Percentiles rank a stretch among this genome's conserved stretches.
phyloP scores from a whole-genome alignment of 2,888 invertebrate genomes.

The Patella caerulea region DNA sequence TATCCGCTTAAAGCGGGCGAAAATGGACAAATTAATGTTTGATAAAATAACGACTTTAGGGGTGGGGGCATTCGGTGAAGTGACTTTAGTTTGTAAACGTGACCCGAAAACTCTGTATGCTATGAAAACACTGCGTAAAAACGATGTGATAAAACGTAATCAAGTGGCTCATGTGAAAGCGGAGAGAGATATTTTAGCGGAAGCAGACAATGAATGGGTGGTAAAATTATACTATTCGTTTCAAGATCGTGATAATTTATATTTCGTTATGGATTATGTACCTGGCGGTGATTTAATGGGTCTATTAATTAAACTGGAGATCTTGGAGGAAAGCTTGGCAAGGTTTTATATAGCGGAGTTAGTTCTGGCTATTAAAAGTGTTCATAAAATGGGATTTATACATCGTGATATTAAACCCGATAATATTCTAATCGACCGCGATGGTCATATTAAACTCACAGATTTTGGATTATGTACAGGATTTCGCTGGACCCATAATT shows the following conservation, averaged over 20 bases:
- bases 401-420: slow-evolving; percentile 96
- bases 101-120: slow-evolving; percentile 97
- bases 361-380: slow-evolving; percentile 98
- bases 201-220: slow-evolving; percentile 99
- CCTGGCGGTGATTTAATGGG: slow-evolving; percentile 99
- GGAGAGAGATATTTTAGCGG: slow-evolving; percentile 97
- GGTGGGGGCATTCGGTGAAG: slow-evolving; percentile 94
- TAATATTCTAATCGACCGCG: slow-evolving; percentile 96
- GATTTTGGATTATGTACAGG: slow-evolving; percentile 99
- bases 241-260: slow-evolving; percentile 96
- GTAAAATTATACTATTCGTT: slow-evolving; percentile 99
- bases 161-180: slow-evolving; percentile 99
- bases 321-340: slow-evolving; percentile 82
- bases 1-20: slow-evolving; percentile 94
- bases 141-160: slow-evolving; percentile 95
- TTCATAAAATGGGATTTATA: slow-evolving; percentile 99
- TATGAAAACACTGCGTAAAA: slow-evolving; percentile 97
- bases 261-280: slow-evolving; percentile 99
- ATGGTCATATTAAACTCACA: slow-evolving; percentile 98
- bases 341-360: slow-evolving; percentile 84
- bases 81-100: slow-evolving; percentile 86
- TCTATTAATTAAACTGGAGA: slow-evolving; percentile 93
- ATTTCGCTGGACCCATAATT: slow-evolving; percentile 99
- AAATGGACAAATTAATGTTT: slow-evolving; percentile 99
- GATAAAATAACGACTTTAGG: slow-evolving; percentile 90